These are phyloP conservation scores for Drosophila bunnanda DNA, from an alignment of 2,888 invertebrate species.

Conservation along the genomic window DNA sequence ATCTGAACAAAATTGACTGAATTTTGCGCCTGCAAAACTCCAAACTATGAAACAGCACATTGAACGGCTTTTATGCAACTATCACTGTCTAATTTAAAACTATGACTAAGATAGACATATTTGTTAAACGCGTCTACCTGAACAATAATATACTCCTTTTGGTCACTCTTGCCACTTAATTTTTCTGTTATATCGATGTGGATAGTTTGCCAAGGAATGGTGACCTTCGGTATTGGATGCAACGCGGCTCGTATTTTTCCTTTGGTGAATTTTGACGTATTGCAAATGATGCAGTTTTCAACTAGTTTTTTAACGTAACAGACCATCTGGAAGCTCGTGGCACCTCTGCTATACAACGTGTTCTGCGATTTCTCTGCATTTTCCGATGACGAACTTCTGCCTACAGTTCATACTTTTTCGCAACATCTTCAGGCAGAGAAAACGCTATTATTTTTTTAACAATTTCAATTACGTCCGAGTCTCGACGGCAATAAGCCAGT, in stretches of 20 bases:
- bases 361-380: conserved; percentile 15
- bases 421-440: conserved; percentile 27
- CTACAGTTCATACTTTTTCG: conserved; percentile 36
- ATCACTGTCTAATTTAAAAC: too few species aligned
- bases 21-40: too few species aligned
- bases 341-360: conserved; percentile 5
- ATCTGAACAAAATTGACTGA: too few species aligned
- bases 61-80: too few species aligned
- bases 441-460: neutral
- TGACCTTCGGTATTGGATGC: neutral
- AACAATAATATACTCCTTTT: conserved; percentile 1
- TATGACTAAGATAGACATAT: neutral
- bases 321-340: conserved; percentile 15
- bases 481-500: conserved; percentile 8
- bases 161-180: too few species aligned
- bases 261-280: neutral
- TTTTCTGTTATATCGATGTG: neutral
- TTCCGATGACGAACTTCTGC: conserved; percentile 20
- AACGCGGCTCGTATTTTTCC: neutral
- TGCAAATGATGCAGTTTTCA: neutral
- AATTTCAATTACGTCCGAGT: conserved; percentile 13
- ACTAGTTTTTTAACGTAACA: neutral
- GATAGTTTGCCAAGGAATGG: conserved; percentile 8
- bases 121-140: conserved; percentile 2
- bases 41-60: too few species aligned